These are phyloP conservation scores for Drosophila trapezifrons DNA, from an alignment of 1,140 invertebrate species.

Conservation along the genomic window DNA sequence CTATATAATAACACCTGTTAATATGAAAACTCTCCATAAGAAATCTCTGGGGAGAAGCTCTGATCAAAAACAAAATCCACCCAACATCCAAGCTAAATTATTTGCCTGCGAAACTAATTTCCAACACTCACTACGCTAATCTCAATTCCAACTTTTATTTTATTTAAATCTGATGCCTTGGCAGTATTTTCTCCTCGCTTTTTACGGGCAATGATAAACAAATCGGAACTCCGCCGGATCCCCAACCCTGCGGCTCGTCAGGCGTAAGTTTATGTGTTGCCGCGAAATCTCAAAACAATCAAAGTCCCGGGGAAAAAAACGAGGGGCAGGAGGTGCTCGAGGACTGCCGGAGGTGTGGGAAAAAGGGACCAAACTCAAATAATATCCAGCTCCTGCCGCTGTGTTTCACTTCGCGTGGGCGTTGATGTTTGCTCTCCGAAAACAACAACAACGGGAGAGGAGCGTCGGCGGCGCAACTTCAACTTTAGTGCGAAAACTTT, in stretches of 20 bases:
- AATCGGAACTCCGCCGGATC: slow-evolving; percentile 13
- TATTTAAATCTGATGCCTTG: slow-evolving; percentile 73
- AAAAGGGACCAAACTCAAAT: slow-evolving; percentile 54
- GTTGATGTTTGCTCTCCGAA: slow-evolving; percentile 78
- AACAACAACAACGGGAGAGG: slow-evolving; percentile 49
- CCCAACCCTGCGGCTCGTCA: slow-evolving; percentile 12
- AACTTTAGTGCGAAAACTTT: slow-evolving; percentile 82
- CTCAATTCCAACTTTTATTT: slow-evolving; percentile 79
- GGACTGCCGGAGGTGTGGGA: slow-evolving; percentile 17
- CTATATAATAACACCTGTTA: background rate
- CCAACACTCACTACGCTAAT: slow-evolving; percentile 63
- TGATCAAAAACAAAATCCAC: slow-evolving; percentile 11
- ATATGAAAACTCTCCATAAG: background rate
- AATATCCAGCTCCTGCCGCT: slow-evolving; percentile 43
- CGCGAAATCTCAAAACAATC: slow-evolving; percentile 81
- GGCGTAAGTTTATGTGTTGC: slow-evolving; percentile 74
- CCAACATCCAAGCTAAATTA: slow-evolving; percentile 55
- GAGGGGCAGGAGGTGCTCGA: background rate
- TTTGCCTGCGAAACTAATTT: slow-evolving; percentile 69
- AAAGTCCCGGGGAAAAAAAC: slow-evolving; percentile 62
- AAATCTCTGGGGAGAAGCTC: background rate
- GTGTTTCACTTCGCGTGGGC: slow-evolving; percentile 65
- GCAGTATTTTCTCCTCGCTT: slow-evolving; percentile 6
- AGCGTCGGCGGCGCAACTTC: slow-evolving; percentile 45
- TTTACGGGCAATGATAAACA: slow-evolving; percentile 59